Base-by-base conservation (phyloP, 2,797 vertebrate genomes). In the Melanotaenia maccullochi region DNA sequence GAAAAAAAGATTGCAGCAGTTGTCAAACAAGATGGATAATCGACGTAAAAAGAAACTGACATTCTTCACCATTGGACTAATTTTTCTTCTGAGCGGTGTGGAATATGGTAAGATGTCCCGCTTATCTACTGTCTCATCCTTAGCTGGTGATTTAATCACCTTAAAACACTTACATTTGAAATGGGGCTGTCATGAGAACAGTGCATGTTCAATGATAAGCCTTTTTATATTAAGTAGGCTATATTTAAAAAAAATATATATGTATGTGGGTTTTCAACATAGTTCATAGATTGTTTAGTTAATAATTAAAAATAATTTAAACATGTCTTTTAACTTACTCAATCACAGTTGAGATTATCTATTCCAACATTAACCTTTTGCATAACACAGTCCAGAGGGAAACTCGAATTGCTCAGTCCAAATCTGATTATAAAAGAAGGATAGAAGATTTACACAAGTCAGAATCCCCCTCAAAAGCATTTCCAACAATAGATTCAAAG, bases 71-170 rank as follows among this genome's bases (percentile, higher is more conserved):
- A 95, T 96, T 5, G 95, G 95, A 9, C 85, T 96, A 0, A 85
- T 96, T 33, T 96, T 96, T 70, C 90, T 96, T 14, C 84, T 96
- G 0, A 96, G 94, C 65, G 96, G 96, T 3, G 90, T 96, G 32
- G 95, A 96, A 73, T 96, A 96, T 72, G 96, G 96, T 96, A 69
- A 93, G 88, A 42, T 38, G 11, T 12, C 9, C 51, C 25, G 1
- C 51, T 56, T 16, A 9, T 35, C 22, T 24, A 5, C 32, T 14
- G 8, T 8, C 2, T 44, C 22, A 28, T 18, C 8, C 3, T 1
- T 24, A 5, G 4, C 4, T 14, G 52, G 16, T 55, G 12, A 28
- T 13, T 55, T 14, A 16, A 47, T 47, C 18, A n/a, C 18, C 1
- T 42, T 42, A 16, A 4, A 42, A 42, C 36, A 38, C 12, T 1